phyloP scores from a whole-genome alignment of 1,140 invertebrate species.

The Calosoma granatense region DNA sequence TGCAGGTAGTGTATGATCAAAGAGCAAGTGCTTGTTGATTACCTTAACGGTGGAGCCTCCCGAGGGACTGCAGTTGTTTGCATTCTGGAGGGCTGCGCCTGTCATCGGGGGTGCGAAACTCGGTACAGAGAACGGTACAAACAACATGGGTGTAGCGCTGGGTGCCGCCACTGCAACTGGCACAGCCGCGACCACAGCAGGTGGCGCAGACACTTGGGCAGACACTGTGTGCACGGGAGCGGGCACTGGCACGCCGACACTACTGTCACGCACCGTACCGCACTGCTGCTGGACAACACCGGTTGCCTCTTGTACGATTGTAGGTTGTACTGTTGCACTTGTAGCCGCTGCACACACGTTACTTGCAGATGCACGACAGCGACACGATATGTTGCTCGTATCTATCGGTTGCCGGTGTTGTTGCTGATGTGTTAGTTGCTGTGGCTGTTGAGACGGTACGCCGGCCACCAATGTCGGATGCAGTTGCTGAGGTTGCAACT shows the following conservation, averaged over 20 bases:
- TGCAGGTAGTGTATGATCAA: too few species aligned
- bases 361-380: background rate
- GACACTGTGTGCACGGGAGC: background rate
- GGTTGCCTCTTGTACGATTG: background rate
- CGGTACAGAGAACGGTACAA: conserved; percentile 32
- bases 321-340: background rate
- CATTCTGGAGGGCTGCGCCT: conserved; percentile 22
- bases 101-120: conserved; percentile 30
- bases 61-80: conserved; percentile 28
- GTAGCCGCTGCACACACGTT: background rate
- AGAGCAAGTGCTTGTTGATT: too few species aligned
- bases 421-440: conserved; percentile 18
- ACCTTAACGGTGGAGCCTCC: conserved; percentile 1
- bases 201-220: conserved; percentile 11
- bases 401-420: background rate
- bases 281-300: background rate
- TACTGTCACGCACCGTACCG: background rate
- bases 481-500: conserved; percentile 14
- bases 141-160: conserved; percentile 30
- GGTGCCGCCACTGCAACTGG: conserved; percentile 15
- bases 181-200: conserved; percentile 8
- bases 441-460: conserved; percentile 25
- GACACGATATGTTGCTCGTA: background rate
- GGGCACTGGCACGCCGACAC: background rate
- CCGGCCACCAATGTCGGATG: conserved; percentile 18